A percentile compares a stretch with the other conserved stretches of the same genome.
phyloP scores from a whole-genome alignment of 2,113 vertebrate genomes.

The Lycocorax pyrrhopterus region DNA sequence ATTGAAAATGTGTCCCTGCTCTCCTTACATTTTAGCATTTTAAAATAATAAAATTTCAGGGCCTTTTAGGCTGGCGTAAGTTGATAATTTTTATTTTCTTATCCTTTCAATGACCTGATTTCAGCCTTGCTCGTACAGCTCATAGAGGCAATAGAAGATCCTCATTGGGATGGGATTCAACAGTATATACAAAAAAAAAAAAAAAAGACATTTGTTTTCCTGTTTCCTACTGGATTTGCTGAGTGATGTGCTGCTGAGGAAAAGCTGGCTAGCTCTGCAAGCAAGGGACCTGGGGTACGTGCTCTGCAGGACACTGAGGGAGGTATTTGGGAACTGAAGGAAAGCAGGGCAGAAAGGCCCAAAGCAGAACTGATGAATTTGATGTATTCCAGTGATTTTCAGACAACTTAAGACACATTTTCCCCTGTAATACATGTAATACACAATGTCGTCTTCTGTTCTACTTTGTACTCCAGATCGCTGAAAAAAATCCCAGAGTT shows the following conservation, averaged over 20 bases:
- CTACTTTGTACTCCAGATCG: neutral
- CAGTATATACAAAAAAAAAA: neutral
- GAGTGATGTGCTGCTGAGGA: slow-evolving; percentile 18
- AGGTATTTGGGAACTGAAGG: neutral
- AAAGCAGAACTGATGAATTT: neutral
- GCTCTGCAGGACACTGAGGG: neutral
- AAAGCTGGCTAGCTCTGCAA: neutral
- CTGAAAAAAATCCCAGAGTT: fast-evolving
- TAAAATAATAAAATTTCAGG: neutral
- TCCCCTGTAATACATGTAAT: neutral
- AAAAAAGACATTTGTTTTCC: neutral
- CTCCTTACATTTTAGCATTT: neutral
- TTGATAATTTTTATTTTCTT: neutral
- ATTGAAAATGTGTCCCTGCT: neutral
- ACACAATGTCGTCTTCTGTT: neutral
- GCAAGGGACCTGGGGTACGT: neutral
- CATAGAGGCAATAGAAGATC: neutral
- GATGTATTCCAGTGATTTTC: neutral
- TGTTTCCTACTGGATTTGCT: neutral
- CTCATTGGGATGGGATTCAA: neutral
- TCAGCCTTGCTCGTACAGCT: neutral
- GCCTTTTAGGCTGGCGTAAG: neutral
- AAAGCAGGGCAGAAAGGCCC: neutral
- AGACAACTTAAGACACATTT: neutral
- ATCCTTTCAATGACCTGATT: neutral